Conservation (phyloP, 2,888 invertebrate species). For the Cepaea hortensis region DNA sequence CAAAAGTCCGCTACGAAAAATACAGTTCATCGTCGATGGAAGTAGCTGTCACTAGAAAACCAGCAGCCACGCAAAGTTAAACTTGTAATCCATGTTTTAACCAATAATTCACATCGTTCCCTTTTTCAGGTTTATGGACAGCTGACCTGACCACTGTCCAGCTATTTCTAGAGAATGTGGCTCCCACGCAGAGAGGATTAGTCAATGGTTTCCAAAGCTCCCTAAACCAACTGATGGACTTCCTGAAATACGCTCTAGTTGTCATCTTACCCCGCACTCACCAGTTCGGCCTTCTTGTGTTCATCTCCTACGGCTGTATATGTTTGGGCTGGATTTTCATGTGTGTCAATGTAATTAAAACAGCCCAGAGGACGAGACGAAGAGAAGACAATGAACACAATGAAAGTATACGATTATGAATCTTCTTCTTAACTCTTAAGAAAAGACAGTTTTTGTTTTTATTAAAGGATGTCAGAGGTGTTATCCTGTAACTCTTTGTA, state of each 20-base stretch:
- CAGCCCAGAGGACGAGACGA: background rate
- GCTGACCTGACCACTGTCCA: conserved; percentile 79
- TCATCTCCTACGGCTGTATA: conserved; percentile 76
- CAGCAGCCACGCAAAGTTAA: no score
- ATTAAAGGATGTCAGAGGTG: no score
- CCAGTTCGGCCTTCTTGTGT: conserved; percentile 77
- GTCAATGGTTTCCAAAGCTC: conserved; percentile 79
- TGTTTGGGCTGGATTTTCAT: conserved; percentile 59
- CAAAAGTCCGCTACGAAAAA: no score
- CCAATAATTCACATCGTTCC: background rate
- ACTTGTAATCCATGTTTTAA: no score
- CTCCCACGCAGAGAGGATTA: conserved; percentile 77
- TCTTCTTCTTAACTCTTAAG: no score
- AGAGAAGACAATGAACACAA: background rate
- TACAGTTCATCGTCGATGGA: no score
- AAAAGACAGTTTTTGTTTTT: no score
- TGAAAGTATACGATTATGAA: no score
- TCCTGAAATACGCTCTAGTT: conserved; percentile 78
- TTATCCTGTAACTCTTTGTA: no score
- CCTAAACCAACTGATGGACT: conserved; percentile 78
- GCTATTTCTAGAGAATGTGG: conserved; percentile 77
- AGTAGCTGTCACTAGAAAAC: no score
- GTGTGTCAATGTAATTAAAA: conserved; percentile 12
- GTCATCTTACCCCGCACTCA: conserved; percentile 76
- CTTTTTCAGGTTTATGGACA: conserved; percentile 78